Conservation (phyloP, 2,797 vertebrate species). For the Sebastes elongatus region DNA sequence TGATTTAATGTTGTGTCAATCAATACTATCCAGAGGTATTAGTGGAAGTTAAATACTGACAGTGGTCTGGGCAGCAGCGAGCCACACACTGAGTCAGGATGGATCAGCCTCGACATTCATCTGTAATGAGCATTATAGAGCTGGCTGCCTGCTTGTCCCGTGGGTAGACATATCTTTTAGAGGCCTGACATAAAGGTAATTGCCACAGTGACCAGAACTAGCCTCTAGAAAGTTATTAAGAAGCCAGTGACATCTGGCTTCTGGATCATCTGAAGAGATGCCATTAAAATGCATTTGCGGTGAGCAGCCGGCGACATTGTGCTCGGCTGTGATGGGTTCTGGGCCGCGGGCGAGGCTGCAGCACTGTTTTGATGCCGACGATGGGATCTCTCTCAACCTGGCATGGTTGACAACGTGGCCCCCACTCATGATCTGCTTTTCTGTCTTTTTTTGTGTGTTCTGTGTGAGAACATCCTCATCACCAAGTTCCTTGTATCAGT, state of each 20-base stretch:
- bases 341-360: constrained; percentile 51
- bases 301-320: constrained; percentile 48
- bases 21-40: constrained; percentile 12
- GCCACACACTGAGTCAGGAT: constrained; percentile 52
- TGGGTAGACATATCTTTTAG: constrained; percentile 84
- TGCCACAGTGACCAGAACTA: constrained; percentile 82
- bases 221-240: constrained; percentile 86
- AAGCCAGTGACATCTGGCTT: constrained; percentile 78
- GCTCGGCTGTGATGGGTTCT: constrained; percentile 59
- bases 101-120: constrained; percentile 73
- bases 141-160: constrained; percentile 77
- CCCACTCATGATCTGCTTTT: constrained; percentile 6
- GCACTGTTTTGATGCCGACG: constrained; percentile 53
- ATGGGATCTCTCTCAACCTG: constrained; percentile 43
- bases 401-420: constrained; percentile 9
- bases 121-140: constrained; percentile 79
- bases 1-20: constrained; percentile 17
- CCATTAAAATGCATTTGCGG: constrained; percentile 71
- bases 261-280: constrained; percentile 76
- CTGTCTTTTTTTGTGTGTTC: neutral
- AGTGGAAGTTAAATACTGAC: constrained; percentile 33
- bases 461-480: neutral
- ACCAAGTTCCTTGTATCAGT: neutral
- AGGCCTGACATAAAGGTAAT: constrained; percentile 86
- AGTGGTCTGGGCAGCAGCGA: constrained; percentile 23